Evolutionary conservation across 2,888 invertebrate species (phyloP).

Genomic region (Philhelius pedissequus): DNA sequence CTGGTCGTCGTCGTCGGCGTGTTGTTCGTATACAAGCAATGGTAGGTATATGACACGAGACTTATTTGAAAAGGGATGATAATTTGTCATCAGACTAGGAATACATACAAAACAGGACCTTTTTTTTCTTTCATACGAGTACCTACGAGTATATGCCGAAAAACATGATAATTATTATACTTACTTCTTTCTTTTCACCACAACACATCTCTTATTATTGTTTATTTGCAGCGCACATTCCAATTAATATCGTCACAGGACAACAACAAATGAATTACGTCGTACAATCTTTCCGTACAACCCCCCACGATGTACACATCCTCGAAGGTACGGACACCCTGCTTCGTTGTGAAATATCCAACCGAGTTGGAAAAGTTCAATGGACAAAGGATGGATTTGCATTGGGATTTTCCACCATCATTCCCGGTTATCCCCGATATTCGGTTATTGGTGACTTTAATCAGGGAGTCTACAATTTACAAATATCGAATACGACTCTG

Average conservation of each 20-base stretch:
- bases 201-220: not conserved
- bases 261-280: conserved; percentile 74
- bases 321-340: conserved; percentile 90
- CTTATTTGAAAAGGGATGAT: conserved; percentile 7
- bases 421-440: conserved; percentile 92
- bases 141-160: no score
- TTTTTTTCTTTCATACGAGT: not conserved
- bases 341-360: conserved; percentile 90
- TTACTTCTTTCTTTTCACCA: not conserved
- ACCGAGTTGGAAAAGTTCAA: conserved; percentile 92
- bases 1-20: not conserved
- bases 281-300: conserved; percentile 89
- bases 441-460: conserved; percentile 91
- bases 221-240: conserved; percentile 73
- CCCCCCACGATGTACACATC: conserved; percentile 88
- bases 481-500: conserved; percentile 92
- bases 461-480: conserved; percentile 92
- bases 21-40: no score
- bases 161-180: conserved; percentile 4
- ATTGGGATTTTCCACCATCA: conserved; percentile 87
- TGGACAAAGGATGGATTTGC: conserved; percentile 98
- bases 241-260: conserved; percentile 54
- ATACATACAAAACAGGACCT: not conserved
- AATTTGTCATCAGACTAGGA: not conserved
- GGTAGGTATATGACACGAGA: not conserved